These are phyloP conservation scores for Ganaspis brasiliensis DNA, from an alignment of 2,888 invertebrate species.

Conservation along the genomic window DNA sequence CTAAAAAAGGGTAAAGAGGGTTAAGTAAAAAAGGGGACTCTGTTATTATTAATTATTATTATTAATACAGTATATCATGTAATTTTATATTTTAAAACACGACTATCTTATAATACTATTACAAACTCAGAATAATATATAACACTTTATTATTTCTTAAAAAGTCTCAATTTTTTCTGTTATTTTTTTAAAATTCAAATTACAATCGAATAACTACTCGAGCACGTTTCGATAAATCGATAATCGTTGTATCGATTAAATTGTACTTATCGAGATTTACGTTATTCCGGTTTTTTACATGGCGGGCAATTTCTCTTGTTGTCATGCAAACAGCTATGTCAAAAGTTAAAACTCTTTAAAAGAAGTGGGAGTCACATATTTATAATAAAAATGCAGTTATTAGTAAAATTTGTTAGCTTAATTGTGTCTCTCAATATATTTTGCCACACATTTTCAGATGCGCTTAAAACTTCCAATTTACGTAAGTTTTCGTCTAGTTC, in stretches of 20 bases:
- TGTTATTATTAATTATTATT: no score
- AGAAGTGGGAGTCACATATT: neutral
- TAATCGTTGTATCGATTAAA: neutral
- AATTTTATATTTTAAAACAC: no score
- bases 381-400: neutral
- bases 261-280: neutral
- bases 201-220: neutral
- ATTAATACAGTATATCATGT: no score
- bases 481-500: constrained; percentile 13
- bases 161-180: neutral
- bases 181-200: constrained; percentile 1
- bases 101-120: no score
- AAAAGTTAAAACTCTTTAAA: neutral
- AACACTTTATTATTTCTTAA: neutral
- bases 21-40: no score
- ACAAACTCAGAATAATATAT: no score
- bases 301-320: neutral
- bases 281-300: neutral
- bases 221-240: neutral
- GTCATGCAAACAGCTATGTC: neutral
- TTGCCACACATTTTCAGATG: neutral
- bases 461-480: neutral
- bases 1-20: no score
- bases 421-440: neutral
- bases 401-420: constrained; percentile 25